Percentiles rank a stretch among this genome's conserved stretches.
Evolutionary conservation across 2,888 invertebrate genomes (phyloP).

Genomic region (Lepidocyrtoides sp.): DNA sequence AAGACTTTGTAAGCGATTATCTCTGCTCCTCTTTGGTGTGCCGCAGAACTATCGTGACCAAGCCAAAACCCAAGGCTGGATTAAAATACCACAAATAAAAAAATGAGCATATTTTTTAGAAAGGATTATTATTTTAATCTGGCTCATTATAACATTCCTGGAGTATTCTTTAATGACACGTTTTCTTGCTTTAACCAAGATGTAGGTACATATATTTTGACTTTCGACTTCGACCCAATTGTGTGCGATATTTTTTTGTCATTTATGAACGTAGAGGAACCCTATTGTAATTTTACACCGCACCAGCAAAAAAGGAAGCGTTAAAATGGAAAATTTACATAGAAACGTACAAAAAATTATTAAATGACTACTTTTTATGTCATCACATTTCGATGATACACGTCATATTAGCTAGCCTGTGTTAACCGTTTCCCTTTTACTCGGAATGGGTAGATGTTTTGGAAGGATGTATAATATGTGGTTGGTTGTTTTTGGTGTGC

Average conservation of each 20-base stretch:
- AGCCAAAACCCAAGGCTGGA: background rate
- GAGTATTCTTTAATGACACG: too few species aligned
- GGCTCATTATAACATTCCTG: too few species aligned
- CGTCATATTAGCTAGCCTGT: background rate
- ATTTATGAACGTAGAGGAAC: too few species aligned
- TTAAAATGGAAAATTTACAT: background rate
- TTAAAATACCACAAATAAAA: too few species aligned
- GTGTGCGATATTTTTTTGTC: too few species aligned
- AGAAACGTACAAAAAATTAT: background rate
- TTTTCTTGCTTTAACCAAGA: too few species aligned
- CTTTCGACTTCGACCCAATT: too few species aligned
- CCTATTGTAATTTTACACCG: background rate
- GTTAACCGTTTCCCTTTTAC: background rate
- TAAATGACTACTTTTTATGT: background rate
- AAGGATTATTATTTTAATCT: too few species aligned
- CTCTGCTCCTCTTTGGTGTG: background rate
- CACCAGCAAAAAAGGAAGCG: background rate
- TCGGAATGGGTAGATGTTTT: background rate
- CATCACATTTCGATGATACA: background rate
- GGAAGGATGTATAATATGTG: too few species aligned
- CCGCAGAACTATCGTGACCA: background rate
- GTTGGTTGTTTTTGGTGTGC: too few species aligned
- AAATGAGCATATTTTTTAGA: too few species aligned
- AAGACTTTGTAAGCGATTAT: slow-evolving; percentile 8
- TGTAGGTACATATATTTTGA: too few species aligned